phyloP scores from a whole-genome alignment of 2,797 vertebrate species.

The Holocentrus rufus region DNA sequence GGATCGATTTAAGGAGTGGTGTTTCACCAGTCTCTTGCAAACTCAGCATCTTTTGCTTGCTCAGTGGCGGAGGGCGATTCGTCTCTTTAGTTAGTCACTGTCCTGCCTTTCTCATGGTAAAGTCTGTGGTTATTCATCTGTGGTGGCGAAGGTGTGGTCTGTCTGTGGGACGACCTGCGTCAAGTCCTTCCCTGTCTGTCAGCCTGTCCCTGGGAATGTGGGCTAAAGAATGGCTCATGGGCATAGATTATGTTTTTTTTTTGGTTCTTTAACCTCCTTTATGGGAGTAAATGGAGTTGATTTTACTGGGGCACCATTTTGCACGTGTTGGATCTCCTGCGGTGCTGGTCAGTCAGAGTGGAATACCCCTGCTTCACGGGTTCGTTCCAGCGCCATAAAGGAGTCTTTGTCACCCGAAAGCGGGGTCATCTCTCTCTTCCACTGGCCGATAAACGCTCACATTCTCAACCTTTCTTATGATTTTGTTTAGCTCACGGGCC shows the following conservation, averaged over 20 bases:
- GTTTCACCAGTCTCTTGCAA: slow-evolving; percentile 10
- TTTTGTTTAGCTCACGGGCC: slow-evolving; percentile 79
- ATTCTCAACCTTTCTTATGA: slow-evolving; percentile 85
- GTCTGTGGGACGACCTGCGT: slow-evolving; percentile 49
- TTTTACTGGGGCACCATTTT: slow-evolving; percentile 76
- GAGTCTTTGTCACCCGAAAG: slow-evolving; percentile 81
- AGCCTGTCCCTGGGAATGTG: slow-evolving; percentile 51
- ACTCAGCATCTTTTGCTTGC: slow-evolving; percentile 33
- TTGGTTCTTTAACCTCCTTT: slow-evolving; percentile 64
- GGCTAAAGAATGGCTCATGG: slow-evolving; percentile 54
- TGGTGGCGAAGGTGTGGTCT: slow-evolving; percentile 26
- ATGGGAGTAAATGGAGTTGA: slow-evolving; percentile 72
- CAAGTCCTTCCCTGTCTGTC: slow-evolving; percentile 32
- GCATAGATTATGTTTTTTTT: slow-evolving; percentile 66
- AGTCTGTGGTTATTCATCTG: slow-evolving; percentile 23
- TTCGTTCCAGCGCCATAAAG: slow-evolving; percentile 81
- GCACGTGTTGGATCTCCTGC: slow-evolving; percentile 78
- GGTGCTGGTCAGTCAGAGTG: slow-evolving; percentile 83
- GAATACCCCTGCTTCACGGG: slow-evolving; percentile 78
- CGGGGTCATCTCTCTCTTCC: slow-evolving; percentile 83
- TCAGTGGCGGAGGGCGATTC: slow-evolving; percentile 17
- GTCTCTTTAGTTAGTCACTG: background rate
- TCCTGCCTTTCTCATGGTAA: slow-evolving; percentile 11
- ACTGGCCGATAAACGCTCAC: slow-evolving; percentile 81
- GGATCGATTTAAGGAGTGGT: slow-evolving; percentile 17